Percentiles rank a stretch among this genome's conserved stretches.
These are phyloP conservation scores for Drosophila birchii DNA, from an alignment of 2,888 invertebrate species.

Conservation along the genomic window DNA sequence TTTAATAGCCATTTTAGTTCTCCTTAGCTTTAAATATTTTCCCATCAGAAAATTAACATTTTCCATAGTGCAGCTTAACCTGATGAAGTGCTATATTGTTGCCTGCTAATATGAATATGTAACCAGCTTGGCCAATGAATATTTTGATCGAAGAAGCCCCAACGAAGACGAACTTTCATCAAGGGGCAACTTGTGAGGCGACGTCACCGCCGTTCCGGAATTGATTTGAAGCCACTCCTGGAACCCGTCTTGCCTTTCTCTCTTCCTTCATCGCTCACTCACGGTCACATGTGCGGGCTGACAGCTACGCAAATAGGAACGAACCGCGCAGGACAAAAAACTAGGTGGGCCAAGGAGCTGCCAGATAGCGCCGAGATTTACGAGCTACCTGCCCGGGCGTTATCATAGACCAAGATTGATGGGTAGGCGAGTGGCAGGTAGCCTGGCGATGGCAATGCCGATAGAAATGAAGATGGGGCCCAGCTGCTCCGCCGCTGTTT, in stretches of 20 bases:
- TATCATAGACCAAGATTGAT: slow-evolving; percentile 76
- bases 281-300: slow-evolving; percentile 71
- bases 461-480: background rate
- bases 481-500: slow-evolving; percentile 44
- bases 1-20: accelerated
- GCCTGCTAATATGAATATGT: slow-evolving; percentile 42
- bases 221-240: slow-evolving; percentile 59
- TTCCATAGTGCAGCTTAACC: background rate
- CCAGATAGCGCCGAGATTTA: slow-evolving; percentile 72
- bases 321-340: slow-evolving; percentile 46
- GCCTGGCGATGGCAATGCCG: slow-evolving; percentile 11
- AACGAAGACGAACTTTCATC: slow-evolving; percentile 34
- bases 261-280: slow-evolving; percentile 25
- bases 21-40: too few species aligned
- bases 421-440: slow-evolving; percentile 60
- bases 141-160: slow-evolving; percentile 42
- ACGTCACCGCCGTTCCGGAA: slow-evolving; percentile 22
- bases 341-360: slow-evolving; percentile 34
- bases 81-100: background rate
- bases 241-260: background rate
- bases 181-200: slow-evolving; percentile 17
- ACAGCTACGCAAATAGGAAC: slow-evolving; percentile 75
- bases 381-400: slow-evolving; percentile 74
- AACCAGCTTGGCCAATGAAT: slow-evolving; percentile 34
- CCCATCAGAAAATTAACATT: background rate